phyloP scores from a whole-genome alignment of 2,113 vertebrate species.

The Columba livia region DNA sequence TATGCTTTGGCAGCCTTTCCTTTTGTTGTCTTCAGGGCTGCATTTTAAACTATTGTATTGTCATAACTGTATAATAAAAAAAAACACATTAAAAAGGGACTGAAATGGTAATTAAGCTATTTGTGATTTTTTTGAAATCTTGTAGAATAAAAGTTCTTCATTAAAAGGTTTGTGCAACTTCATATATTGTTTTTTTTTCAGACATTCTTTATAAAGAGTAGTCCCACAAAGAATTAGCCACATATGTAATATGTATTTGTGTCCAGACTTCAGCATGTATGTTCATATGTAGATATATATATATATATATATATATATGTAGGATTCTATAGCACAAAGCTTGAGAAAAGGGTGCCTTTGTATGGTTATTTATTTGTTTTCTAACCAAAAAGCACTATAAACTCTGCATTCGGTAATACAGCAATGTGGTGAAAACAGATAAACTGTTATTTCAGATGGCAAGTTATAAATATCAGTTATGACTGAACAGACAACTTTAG shows the following conservation, averaged over 20 bases:
- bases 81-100: not conserved
- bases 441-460: not conserved
- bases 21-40: not conserved
- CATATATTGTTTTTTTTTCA: not conserved
- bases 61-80: not conserved
- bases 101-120: not conserved
- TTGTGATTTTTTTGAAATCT: not conserved
- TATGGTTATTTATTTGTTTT: not conserved
- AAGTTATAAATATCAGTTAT: not conserved
- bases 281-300: not conserved
- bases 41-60: not conserved
- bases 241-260: rapidly evolving
- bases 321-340: not conserved
- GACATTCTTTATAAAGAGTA: not conserved
- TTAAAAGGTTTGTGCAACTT: not conserved
- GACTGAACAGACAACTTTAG: constrained; percentile 3
- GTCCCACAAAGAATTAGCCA: not conserved
- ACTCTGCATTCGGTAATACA: not conserved
- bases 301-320: rapidly evolving
- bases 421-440: not conserved
- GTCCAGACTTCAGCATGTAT: not conserved
- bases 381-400: not conserved
- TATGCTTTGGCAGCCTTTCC: not conserved
- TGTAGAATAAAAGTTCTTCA: not conserved
- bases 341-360: not conserved